Conservation (phyloP, 2,113 vertebrate species). For the Actenoides lindsayi region DNA sequence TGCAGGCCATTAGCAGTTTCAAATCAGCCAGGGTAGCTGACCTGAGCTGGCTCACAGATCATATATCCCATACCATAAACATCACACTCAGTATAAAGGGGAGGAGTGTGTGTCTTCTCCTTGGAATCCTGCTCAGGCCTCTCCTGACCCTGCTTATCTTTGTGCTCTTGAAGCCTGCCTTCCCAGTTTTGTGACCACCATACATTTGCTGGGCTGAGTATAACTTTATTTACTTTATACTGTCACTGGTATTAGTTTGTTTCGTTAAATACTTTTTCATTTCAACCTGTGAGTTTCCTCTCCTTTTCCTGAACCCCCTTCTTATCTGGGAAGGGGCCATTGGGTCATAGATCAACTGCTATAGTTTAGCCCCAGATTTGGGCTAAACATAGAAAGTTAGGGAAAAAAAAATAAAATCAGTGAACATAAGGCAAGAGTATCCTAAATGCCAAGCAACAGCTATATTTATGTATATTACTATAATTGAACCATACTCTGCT, state of each 20-base stretch:
- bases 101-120: no score
- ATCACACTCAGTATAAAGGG: no score
- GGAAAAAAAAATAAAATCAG: neutral
- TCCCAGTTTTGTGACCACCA: neutral
- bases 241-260: neutral
- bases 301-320: neutral
- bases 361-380: neutral
- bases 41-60: no score
- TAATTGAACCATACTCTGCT: slow-evolving; percentile 39
- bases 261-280: neutral
- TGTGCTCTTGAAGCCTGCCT: neutral
- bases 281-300: neutral
- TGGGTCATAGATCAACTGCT: neutral
- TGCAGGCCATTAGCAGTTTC: no score
- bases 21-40: no score
- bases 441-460: slow-evolving; percentile 20
- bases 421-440: slow-evolving; percentile 4
- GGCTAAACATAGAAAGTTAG: neutral
- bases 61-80: no score
- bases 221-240: neutral
- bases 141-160: no score
- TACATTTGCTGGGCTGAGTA: neutral
- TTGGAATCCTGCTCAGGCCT: no score
- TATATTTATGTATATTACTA: slow-evolving; percentile 36
- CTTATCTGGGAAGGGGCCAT: neutral